Evolutionary conservation across 2,113 vertebrate species (phyloP).

Genomic region (Malurus melanocephalus): DNA sequence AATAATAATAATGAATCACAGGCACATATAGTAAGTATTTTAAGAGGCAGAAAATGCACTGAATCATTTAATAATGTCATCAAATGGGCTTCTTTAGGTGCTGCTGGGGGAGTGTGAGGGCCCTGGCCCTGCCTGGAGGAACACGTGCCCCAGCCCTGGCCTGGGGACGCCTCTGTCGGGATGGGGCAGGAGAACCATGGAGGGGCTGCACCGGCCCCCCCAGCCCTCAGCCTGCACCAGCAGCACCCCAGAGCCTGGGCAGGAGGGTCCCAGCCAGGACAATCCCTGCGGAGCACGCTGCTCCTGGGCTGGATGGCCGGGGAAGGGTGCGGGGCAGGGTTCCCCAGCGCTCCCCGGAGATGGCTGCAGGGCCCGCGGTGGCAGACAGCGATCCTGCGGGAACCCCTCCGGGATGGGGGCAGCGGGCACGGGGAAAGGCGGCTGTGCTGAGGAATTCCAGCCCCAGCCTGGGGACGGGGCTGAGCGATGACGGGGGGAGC

Average conservation of each 20-base stretch:
- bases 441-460: not conserved
- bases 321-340: not conserved
- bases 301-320: not conserved
- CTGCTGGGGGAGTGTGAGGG: not conserved
- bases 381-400: not conserved
- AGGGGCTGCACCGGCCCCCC: not conserved
- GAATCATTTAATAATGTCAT: slow-evolving; percentile 12
- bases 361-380: not conserved
- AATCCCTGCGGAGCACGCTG: not conserved
- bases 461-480: no score
- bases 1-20: slow-evolving; percentile 52
- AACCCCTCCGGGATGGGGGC: not conserved
- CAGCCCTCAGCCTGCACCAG: not conserved
- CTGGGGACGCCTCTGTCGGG: fast-evolving
- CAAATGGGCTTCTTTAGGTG: not conserved
- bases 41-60: slow-evolving; percentile 39
- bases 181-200: fast-evolving
- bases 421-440: fast-evolving
- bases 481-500: not conserved
- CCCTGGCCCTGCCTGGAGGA: not conserved
- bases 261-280: not conserved
- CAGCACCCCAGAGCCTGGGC: not conserved
- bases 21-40: slow-evolving; percentile 1
- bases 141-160: fast-evolving
- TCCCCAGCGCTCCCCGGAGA: not conserved